Percentiles rank a stretch among this genome's conserved stretches.
These are phyloP conservation scores for Poecilia latipinna DNA, from an alignment of 2,113 vertebrate species.

Conservation along the genomic window DNA sequence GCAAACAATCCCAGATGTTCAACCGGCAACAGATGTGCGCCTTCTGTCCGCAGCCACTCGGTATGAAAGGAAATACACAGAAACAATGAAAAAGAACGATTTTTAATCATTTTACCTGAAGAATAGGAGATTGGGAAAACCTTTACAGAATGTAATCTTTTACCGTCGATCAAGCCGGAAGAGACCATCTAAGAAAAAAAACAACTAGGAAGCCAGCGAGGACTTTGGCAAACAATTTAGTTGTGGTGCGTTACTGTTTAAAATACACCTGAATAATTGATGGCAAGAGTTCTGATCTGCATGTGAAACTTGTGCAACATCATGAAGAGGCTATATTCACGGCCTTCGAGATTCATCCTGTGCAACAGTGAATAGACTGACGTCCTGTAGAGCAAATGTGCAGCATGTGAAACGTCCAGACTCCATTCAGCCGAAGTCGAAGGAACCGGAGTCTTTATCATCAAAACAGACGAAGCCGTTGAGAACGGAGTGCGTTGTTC, in stretches of 20 bases:
- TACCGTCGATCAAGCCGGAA: slow-evolving; percentile 10
- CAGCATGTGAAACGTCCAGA: no score
- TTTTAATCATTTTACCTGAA: slow-evolving; percentile 35
- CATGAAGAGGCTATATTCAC: neutral
- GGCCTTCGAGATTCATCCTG: neutral
- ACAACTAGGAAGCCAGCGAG: neutral
- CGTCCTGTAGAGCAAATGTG: no score
- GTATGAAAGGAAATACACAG: slow-evolving; percentile 57
- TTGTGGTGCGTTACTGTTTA: neutral
- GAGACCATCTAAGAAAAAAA: neutral
- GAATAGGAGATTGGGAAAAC: slow-evolving; percentile 7
- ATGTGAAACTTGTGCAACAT: neutral
- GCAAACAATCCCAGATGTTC: slow-evolving; percentile 80
- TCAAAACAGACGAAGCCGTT: no score
- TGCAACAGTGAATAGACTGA: neutral
- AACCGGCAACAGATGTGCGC: slow-evolving; percentile 76
- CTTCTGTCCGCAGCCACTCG: slow-evolving; percentile 68
- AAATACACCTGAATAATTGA: neutral
- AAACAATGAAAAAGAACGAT: slow-evolving; percentile 18
- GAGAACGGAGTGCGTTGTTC: no score
- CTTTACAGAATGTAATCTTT: slow-evolving; percentile 14
- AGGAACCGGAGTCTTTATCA: no score
- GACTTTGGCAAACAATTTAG: slow-evolving; percentile 10
- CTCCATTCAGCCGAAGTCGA: no score
- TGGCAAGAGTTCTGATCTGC: neutral